These are phyloP conservation scores for Aleadryas rufinucha DNA, from an alignment of 2,113 vertebrate genomes.

Conservation along the genomic window DNA sequence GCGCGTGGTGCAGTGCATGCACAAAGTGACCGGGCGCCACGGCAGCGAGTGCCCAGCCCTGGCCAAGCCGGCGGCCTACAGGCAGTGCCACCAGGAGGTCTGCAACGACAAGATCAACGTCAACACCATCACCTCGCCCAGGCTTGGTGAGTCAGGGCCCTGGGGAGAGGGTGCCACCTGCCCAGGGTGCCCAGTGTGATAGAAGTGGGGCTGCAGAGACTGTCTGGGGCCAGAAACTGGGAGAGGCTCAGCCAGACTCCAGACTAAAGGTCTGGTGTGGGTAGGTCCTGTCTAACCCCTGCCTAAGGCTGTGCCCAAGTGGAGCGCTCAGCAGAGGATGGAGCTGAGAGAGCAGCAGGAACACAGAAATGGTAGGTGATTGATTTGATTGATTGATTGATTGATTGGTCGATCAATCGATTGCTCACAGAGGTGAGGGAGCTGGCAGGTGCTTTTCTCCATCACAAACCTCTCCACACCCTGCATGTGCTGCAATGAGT, in stretches of 20 bases:
- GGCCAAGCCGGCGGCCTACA: constrained; percentile 85
- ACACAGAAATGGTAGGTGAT: not conserved
- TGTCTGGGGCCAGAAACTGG: not conserved
- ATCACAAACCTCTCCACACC: not conserved
- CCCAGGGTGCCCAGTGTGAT: not conserved
- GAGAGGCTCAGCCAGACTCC: not conserved
- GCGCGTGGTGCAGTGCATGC: constrained; percentile 97
- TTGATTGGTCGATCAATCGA: too few species aligned
- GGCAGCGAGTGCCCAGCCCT: constrained; percentile 83
- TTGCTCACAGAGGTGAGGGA: not conserved
- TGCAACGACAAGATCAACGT: constrained; percentile 89
- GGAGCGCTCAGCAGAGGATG: not conserved
- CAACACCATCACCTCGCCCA: constrained; percentile 95
- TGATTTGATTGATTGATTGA: not conserved
- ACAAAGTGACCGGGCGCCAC: constrained; percentile 91
- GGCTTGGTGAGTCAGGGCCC: constrained; percentile 82
- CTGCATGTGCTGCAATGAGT: not conserved
- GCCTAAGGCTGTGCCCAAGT: not conserved
- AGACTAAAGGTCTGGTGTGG: not conserved
- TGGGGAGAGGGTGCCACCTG: not conserved
- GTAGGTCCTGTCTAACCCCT: not conserved
- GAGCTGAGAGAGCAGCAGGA: not conserved
- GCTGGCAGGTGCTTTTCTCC: not conserved
- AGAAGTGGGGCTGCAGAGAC: not conserved
- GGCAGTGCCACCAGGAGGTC: constrained; percentile 86